Base-by-base conservation (phyloP, 2,113 vertebrate genomes). In the Psettodes erumei region DNA sequence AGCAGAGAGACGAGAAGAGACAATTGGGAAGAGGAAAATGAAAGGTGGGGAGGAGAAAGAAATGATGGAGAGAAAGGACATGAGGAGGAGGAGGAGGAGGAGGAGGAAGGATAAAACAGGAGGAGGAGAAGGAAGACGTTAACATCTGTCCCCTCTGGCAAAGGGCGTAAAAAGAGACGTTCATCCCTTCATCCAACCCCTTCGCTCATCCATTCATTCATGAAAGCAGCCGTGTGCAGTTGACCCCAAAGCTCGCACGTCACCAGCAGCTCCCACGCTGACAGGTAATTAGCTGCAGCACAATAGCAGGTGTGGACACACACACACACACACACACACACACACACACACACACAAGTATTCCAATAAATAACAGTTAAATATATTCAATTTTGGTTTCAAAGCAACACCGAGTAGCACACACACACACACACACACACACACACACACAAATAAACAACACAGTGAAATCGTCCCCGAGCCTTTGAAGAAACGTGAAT, bases 281-380 rank as follows among this genome's bases (percentile, higher is more conserved):
- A 75, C 77, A 80, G 65, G 43, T 81, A 53, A 80, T 87, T 75
- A 70, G 47, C 70, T 51, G 30, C 45, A 25, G 38, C 66, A 70
- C 72, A 74, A 69, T 27, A 60, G 28, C 64, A 86, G 60, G 78
- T 63, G 74, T 42, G 58, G 28, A 69, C 64, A 71, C 55, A 10
- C 28, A 59, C 58, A 50, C 27, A 25, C 30, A 23, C 8, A 28
- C 33, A 40, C 35, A 12, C 33, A 40, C 23, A 15, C 43, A 6
- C 5, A 54, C n/a, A n/a, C n/a, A n/a, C n/a, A n/a, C n/a, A n/a
- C n/a, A n/a, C n/a, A n/a, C n/a, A 62, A 30, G 18, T 25, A 28
- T 55, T 35, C 23, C 43, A n/a, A 25, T 33, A 68, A 42, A 32
- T 50, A 23, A 67, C 18, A 11, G 5, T 0, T 4, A 51, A 56